phyloP scores from a whole-genome alignment of 1,140 invertebrate species.

The Drosophila triauraria region DNA sequence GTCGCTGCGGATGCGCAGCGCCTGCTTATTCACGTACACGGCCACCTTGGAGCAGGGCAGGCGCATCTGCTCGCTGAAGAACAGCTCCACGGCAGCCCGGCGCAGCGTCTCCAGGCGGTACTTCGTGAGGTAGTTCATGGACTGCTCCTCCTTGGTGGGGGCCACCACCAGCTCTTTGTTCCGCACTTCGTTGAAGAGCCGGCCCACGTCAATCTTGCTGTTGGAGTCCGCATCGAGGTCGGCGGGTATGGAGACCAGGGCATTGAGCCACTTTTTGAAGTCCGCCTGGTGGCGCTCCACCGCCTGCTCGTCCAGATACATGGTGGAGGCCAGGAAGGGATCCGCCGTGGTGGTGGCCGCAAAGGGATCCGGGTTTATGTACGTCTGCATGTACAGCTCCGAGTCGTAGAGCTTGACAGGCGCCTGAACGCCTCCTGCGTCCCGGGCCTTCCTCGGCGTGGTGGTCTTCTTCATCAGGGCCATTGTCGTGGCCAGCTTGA shows the following conservation, averaged over 20 bases:
- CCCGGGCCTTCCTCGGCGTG: slow-evolving; percentile 51
- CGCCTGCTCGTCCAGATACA: slow-evolving; percentile 92
- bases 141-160: slow-evolving; percentile 89
- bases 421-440: slow-evolving; percentile 6
- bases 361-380: slow-evolving; percentile 87
- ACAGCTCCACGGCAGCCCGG: slow-evolving; percentile 87
- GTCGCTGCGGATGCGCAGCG: slow-evolving; percentile 89
- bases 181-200: slow-evolving; percentile 90
- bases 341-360: slow-evolving; percentile 88
- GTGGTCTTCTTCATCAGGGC: slow-evolving; percentile 64
- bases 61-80: slow-evolving; percentile 87
- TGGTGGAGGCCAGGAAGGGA: slow-evolving; percentile 88
- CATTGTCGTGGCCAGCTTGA: slow-evolving; percentile 66
- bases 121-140: slow-evolving; percentile 88
- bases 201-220: slow-evolving; percentile 89
- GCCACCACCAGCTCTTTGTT: slow-evolving; percentile 88
- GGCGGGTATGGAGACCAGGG: slow-evolving; percentile 91
- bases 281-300: slow-evolving; percentile 92
- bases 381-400: slow-evolving; percentile 70
- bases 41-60: slow-evolving; percentile 88
- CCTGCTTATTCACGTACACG: slow-evolving; percentile 88
- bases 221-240: slow-evolving; percentile 89
- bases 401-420: slow-evolving; percentile 75
- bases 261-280: slow-evolving; percentile 95
- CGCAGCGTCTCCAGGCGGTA: slow-evolving; percentile 88